These are phyloP conservation scores for Centruroides vittatus DNA, from an alignment of 1,140 invertebrate species.

Conservation along the genomic window DNA sequence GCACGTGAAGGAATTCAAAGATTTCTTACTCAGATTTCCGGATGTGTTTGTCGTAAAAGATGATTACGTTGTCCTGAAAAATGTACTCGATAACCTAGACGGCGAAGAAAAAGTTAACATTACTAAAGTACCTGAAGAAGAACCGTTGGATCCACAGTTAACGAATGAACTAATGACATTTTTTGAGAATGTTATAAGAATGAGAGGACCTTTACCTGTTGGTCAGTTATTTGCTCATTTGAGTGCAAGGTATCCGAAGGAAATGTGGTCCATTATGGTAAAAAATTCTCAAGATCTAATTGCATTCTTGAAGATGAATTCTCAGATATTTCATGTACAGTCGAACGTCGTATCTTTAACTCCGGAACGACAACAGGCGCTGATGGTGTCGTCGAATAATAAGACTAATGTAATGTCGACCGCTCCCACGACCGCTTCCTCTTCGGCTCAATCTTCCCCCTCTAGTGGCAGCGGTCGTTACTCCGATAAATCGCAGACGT, in stretches of 20 bases:
- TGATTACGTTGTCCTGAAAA: conserved; percentile 54
- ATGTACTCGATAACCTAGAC: conserved; percentile 50
- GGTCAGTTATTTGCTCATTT: conserved; percentile 71
- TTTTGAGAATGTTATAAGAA: conserved; percentile 18
- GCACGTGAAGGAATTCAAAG: conserved; percentile 83
- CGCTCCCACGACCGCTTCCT: neutral
- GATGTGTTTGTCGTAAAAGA: conserved; percentile 76
- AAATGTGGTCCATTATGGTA: conserved; percentile 60
- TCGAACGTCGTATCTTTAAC: conserved; percentile 65
- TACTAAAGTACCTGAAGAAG: conserved; percentile 20
- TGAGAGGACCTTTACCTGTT: conserved; percentile 49
- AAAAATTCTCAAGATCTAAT: conserved; percentile 70
- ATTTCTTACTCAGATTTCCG: conserved; percentile 70
- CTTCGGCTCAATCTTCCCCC: conserved; percentile 6
- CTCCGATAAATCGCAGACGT: conserved; percentile 6
- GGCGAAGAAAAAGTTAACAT: conserved; percentile 14
- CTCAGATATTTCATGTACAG: conserved; percentile 77
- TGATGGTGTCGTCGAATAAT: no score
- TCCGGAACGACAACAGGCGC: no score
- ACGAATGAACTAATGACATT: conserved; percentile 18
- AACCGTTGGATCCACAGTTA: conserved; percentile 22
- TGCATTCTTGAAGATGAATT: conserved; percentile 77
- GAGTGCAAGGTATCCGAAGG: conserved; percentile 56
- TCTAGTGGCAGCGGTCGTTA: conserved; percentile 5
- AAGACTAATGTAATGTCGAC: neutral